These are phyloP conservation scores for Chitala chitala DNA, from an alignment of 2,113 vertebrate genomes.

Conservation along the genomic window DNA sequence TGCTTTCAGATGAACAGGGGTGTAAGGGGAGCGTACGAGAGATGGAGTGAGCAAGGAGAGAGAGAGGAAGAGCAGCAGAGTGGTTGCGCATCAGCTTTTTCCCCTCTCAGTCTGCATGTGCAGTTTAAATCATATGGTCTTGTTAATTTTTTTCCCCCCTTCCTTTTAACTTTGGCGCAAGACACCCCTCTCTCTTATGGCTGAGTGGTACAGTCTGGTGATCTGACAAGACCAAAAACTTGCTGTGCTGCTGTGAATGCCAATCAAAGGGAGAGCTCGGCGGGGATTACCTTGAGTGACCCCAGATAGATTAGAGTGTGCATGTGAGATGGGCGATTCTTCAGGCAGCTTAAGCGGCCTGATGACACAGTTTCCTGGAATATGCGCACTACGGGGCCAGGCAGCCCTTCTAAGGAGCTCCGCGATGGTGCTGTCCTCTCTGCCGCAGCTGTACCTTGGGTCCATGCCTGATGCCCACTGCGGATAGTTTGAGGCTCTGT, in stretches of 20 bases:
- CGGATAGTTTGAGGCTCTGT: conserved; percentile 51
- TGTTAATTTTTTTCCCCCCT: conserved; percentile 15
- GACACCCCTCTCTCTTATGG: conserved; percentile 44
- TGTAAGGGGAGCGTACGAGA: conserved; percentile 31
- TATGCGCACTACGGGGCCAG: conserved; percentile 66
- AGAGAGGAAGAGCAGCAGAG: conserved; percentile 23
- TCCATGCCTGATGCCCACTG: conserved; percentile 49
- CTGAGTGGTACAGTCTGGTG: conserved; percentile 54
- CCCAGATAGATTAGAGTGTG: conserved; percentile 69
- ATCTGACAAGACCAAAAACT: conserved; percentile 72
- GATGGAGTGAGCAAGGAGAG: conserved; percentile 28
- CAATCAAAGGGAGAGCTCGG: conserved; percentile 63
- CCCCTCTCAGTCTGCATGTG: not conserved
- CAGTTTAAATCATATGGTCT: conserved; percentile 40
- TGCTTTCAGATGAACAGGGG: conserved; percentile 32
- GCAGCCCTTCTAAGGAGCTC: conserved; percentile 62
- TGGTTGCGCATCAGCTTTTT: not conserved
- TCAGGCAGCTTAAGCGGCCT: conserved; percentile 73
- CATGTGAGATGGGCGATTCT: conserved; percentile 72
- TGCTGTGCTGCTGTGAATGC: conserved; percentile 58
- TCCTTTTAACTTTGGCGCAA: not conserved
- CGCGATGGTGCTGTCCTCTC: conserved; percentile 55
- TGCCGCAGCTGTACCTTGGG: conserved; percentile 46
- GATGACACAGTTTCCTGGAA: conserved; percentile 81
- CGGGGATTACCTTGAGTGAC: conserved; percentile 76